Conservation (phyloP, 1,140 invertebrate species). For the Ceratitis capitata region DNA sequence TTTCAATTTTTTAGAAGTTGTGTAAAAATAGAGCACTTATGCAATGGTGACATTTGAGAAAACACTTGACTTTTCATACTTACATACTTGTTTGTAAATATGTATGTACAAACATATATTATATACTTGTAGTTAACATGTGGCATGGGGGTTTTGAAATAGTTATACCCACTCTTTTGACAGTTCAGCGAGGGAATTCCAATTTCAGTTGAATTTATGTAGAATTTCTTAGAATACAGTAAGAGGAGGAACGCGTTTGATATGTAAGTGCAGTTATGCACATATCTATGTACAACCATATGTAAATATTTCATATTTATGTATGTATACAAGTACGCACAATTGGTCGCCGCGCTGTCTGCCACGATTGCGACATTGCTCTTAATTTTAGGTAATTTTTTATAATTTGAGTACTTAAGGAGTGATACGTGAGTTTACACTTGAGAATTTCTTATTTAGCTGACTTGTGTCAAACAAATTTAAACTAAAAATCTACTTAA, state of each 20-base stretch:
- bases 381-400: neutral
- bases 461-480: neutral
- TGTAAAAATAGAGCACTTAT: conserved; percentile 11
- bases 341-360: neutral
- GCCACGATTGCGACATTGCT: neutral
- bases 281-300: too few relatives aligned
- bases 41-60: conserved; percentile 10
- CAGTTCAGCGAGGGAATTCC: neutral
- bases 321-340: neutral
- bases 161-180: neutral
- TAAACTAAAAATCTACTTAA: too few relatives aligned
- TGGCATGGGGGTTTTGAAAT: neutral
- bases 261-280: neutral
- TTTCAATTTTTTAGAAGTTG: neutral
- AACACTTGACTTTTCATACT: too few relatives aligned
- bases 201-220: conserved; percentile 25
- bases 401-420: neutral
- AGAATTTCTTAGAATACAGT: neutral
- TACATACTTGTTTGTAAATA: too few relatives aligned
- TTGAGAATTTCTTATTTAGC: neutral
- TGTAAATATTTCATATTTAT: neutral
- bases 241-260: too few relatives aligned
- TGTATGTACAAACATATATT: too few relatives aligned
- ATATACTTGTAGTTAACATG: neutral
- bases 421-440: neutral